phyloP scores from a whole-genome alignment of 2,797 vertebrate species.

The Mus minutoides region DNA sequence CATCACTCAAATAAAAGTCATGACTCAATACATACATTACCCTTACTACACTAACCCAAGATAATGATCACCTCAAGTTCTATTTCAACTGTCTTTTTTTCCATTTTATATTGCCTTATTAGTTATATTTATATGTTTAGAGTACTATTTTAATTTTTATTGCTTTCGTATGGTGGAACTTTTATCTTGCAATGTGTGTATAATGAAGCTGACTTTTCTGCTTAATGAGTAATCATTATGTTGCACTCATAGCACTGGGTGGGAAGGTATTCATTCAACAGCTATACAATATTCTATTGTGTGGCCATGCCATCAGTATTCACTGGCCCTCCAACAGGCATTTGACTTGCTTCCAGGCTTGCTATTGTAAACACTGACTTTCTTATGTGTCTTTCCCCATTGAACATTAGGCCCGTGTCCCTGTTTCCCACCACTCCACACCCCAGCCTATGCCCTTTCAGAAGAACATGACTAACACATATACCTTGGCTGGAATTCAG shows the following conservation, averaged over 20 bases:
- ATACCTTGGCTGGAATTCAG: constrained; percentile 56
- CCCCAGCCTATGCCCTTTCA: not conserved
- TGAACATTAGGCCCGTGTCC: not conserved
- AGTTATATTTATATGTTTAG: not conserved
- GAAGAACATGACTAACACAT: not conserved
- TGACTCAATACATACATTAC: not conserved
- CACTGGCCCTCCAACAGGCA: not conserved
- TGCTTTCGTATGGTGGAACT: constrained; percentile 16
- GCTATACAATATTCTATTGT: constrained; percentile 70
- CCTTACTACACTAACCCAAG: too few species aligned
- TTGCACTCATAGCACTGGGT: constrained; percentile 11
- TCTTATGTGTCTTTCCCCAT: not conserved
- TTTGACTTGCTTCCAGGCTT: constrained; percentile 44
- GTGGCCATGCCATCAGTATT: not conserved
- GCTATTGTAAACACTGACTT: constrained; percentile 55
- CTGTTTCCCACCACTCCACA: constrained; percentile 12
- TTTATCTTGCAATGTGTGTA: not conserved
- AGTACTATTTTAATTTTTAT: constrained; percentile 19
- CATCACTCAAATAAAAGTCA: constrained; percentile 31
- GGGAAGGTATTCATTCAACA: constrained; percentile 52
- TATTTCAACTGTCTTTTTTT: not conserved
- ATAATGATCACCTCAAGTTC: not conserved
- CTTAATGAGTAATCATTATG: not conserved
- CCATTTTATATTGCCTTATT: not conserved
- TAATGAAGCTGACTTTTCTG: not conserved